Evolutionary conservation across 2,797 vertebrate species (phyloP).

Genomic region (Xiphophorus birchmanni): DNA sequence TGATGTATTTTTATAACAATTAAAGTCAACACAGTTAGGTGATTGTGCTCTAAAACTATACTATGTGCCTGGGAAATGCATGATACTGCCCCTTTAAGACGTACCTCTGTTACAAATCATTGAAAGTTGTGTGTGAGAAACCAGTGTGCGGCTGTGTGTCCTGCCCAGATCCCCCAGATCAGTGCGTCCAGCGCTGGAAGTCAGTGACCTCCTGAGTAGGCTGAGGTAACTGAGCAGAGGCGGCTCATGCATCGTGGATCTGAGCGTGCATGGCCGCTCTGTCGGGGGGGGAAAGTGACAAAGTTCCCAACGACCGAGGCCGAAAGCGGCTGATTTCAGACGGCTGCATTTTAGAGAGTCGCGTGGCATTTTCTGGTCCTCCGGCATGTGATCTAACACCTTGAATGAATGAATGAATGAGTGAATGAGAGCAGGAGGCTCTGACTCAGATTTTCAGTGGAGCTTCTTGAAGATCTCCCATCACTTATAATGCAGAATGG

Average conservation of each 20-base stretch:
- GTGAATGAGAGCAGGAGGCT: constrained; percentile 13
- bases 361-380: constrained; percentile 18
- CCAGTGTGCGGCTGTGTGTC: constrained; percentile 67
- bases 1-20: too few relatives aligned
- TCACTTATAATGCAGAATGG: constrained; percentile 2
- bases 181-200: constrained; percentile 76
- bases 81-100: neutral
- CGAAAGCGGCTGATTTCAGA: constrained; percentile 28
- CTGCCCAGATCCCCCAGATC: constrained; percentile 83
- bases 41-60: too few relatives aligned
- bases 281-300: neutral
- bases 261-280: constrained; percentile 69
- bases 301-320: constrained; percentile 9
- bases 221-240: constrained; percentile 80
- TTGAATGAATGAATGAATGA: neutral
- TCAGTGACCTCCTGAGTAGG: constrained; percentile 82
- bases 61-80: too few relatives aligned
- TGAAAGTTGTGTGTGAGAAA: neutral
- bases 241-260: constrained; percentile 69
- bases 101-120: neutral
- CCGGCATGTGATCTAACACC: constrained; percentile 56
- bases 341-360: constrained; percentile 19
- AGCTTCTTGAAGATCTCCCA: constrained; percentile 1
- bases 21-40: too few relatives aligned
- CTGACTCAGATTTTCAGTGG: neutral